Evolutionary conservation across 2,113 vertebrate species (phyloP).

Genomic region (Caloenas nicobarica): DNA sequence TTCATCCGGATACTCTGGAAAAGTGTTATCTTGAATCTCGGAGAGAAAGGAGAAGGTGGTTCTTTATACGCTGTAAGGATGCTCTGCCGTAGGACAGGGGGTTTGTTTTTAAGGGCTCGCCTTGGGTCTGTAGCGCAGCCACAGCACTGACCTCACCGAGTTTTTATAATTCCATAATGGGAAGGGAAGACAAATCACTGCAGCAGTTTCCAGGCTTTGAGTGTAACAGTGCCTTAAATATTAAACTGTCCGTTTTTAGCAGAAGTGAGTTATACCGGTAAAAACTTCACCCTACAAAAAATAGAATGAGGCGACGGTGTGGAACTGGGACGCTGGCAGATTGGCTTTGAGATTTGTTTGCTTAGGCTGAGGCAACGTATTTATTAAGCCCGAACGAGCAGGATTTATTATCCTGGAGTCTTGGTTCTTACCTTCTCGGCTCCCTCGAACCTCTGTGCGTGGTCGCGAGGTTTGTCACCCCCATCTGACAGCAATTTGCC

Average conservation of each 20-base stretch:
- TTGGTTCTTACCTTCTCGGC: not conserved
- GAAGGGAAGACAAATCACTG: not conserved
- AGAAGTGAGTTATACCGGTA: not conserved
- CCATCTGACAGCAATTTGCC: not conserved
- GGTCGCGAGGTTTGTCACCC: not conserved
- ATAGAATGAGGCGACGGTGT: too few species aligned
- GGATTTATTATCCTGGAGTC: not conserved
- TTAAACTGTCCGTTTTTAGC: not conserved
- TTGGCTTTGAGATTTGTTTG: not conserved
- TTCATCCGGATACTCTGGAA: not conserved
- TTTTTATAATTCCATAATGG: not conserved
- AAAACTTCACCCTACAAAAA: not conserved
- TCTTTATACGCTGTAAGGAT: not conserved
- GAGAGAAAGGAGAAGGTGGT: not conserved
- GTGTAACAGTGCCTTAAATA: not conserved
- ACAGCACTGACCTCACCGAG: not conserved
- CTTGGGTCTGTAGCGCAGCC: not conserved
- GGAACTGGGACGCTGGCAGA: not conserved
- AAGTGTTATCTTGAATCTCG: not conserved
- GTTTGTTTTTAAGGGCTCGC: not conserved
- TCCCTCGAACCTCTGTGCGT: not conserved
- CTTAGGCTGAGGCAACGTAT: not conserved
- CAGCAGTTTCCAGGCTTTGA: not conserved
- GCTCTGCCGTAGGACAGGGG: too few species aligned
- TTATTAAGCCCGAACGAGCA: not conserved